Conservation (phyloP, 2,113 vertebrate species). For the Orycteropus afer region DNA sequence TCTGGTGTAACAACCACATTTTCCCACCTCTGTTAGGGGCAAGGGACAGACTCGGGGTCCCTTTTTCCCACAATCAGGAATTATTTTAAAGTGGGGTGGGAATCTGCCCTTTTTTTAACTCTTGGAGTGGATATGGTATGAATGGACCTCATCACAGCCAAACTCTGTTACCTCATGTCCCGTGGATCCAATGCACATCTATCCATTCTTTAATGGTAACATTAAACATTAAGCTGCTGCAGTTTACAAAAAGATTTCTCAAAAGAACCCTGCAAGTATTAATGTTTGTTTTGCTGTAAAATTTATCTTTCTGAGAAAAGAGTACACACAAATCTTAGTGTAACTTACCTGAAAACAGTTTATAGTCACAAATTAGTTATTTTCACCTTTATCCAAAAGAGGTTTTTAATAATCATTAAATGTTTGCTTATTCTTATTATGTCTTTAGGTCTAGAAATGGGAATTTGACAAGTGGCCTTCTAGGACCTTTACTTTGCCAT, state of each 20-base stretch:
- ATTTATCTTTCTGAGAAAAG: conserved; percentile 30
- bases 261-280: conserved; percentile 28
- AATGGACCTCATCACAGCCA: background rate
- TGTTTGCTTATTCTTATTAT: conserved; percentile 6
- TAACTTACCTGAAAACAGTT: conserved; percentile 19
- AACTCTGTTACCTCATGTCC: background rate
- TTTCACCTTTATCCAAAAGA: conserved; percentile 17
- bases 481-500: background rate
- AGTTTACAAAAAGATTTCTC: conserved; percentile 2
- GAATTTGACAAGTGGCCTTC: background rate
- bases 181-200: background rate
- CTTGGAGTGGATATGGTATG: background rate
- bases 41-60: background rate
- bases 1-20: background rate
- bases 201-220: background rate
- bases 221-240: background rate
- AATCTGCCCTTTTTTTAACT: background rate
- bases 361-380: conserved; percentile 19
- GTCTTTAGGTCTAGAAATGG: background rate
- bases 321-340: background rate
- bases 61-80: conserved; percentile 25
- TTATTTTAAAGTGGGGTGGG: background rate
- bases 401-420: background rate
- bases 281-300: conserved; percentile 24
- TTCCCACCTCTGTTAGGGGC: background rate